Evolutionary conservation across 2,797 vertebrate genomes (phyloP), one percentile per base, ranked within the genome.

Genomic region (Sebastes baramenuke): DNA sequence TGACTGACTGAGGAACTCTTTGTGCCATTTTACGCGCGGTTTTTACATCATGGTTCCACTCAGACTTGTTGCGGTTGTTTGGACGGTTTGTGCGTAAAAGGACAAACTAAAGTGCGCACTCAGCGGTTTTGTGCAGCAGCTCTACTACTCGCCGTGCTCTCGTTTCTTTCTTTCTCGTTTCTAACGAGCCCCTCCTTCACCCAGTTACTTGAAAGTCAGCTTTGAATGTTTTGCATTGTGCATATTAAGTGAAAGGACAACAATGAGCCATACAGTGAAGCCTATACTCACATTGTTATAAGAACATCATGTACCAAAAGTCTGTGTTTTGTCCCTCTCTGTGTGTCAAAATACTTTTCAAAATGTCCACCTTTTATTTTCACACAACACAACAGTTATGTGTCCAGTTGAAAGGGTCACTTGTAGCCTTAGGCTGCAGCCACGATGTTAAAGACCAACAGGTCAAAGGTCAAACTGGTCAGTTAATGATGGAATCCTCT

Each of bases 251-350:
- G 18, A 14, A 27, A 36, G 11, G 22, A 38, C 2, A 24, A 16
- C 2, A 24, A 16, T 2, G 3, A 27, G 24, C 9, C 24, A 38
- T 38, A 7, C 1, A 18, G 16, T 18, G n/a, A 0, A 9, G 13
- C n/a, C 1, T 9, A 3, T 10, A 42, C 38, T 38, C 58, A 30
- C 9, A 8, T 13, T 59, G 52, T 58, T 66, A 18, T 42, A 0
- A 2, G 77, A 83, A 83, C 81, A 83, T 52, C 22, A 36, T 80
- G 77, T 73, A 55, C 66, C 58, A 11, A 6, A 59, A 65, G 59
- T 56, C 20, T n/a, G 20, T 16, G 5, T 7, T 12, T 7, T 12
- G 36, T 27, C 4, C 27, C 16, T 18, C 5, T 46, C 22, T 36
- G 10, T 18, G 11, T 24, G 13, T 27, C n/a, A 52, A 14, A 30